Evolutionary conservation across 2,888 invertebrate species (phyloP), one percentile per base, ranked within the genome.

Genomic region (Epicampocera succincta): DNA sequence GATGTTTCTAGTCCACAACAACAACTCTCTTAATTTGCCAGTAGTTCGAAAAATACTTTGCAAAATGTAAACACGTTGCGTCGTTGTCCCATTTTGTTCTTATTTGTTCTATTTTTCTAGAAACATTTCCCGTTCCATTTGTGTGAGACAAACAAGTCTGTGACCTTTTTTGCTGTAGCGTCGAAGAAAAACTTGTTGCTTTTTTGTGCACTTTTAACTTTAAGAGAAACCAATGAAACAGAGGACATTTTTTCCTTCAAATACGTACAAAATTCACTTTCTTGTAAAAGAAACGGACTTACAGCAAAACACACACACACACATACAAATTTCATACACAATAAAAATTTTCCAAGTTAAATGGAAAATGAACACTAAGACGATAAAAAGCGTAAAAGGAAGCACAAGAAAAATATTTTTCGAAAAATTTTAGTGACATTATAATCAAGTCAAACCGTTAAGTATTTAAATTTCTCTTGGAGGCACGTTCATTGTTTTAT

Each of bases 391-490:
- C 19, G 17, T 13, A 15, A 29, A 44, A 58, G 15, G 15, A 48
- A 42, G 44, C 12, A 46, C 12, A 19, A 40, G 21, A 69, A 69
- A 66, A 54, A 63, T 68, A 38, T 33, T 56, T 78, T 75, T 38
- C 56, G 29, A 66, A 58, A 48, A 56, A 25, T 63, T 74, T 65
- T 40, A 17, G 40, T 76, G 82, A 80, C 84, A 81, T 80, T 75
- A 85, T 85, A 85, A 85, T 85, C 85, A 82, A 80, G 82, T 82
- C 82, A 82, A 82, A 78, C 78, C 78, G 82, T 74, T 82, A 78
- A 82, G 82, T 82, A 82, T 82, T 82, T 82, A 71, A 78, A 78
- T 78, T 75, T 78, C 38, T 75, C 71, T 71, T 78, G 11, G 56
- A 75, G 82, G 82, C 78, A 82, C 78, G 74, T 82, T 78, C 66